phyloP scores from a whole-genome alignment of 1,140 invertebrate species.

The Metaphire vulgaris region DNA sequence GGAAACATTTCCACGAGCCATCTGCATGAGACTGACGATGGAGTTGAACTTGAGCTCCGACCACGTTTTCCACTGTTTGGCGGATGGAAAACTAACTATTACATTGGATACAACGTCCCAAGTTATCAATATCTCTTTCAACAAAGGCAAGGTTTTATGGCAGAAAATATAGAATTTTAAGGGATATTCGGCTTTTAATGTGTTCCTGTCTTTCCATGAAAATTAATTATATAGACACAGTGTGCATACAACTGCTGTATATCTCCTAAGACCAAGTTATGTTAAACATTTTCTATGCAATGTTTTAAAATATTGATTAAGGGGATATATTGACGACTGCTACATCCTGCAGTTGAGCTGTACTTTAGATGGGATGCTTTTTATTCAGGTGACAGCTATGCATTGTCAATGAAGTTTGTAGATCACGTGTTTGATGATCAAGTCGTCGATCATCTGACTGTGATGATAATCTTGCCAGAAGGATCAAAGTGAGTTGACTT shows the following conservation, averaged over 20 bases:
- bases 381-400: conserved; percentile 62
- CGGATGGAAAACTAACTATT: conserved; percentile 97
- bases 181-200: conserved; percentile 19
- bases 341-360: too few species aligned
- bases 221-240: too few species aligned
- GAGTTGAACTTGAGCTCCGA: conserved; percentile 85
- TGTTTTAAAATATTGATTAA: too few species aligned
- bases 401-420: conserved; percentile 81
- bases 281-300: too few species aligned
- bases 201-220: conserved; percentile 25
- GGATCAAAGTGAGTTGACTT: conserved; percentile 61
- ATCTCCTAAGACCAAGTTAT: too few species aligned
- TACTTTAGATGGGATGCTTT: too few species aligned
- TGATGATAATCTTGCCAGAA: conserved; percentile 91
- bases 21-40: conserved; percentile 75
- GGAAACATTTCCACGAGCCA: conserved; percentile 98
- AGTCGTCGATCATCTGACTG: conserved; percentile 80
- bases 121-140: conserved; percentile 90
- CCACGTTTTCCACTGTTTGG: conserved; percentile 97
- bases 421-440: conserved; percentile 97
- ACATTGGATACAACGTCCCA: conserved; percentile 92
- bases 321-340: too few species aligned
- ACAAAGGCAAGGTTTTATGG: conserved; percentile 66
- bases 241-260: too few species aligned
- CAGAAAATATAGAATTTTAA: conserved; percentile 14